Base-by-base conservation (phyloP, 2,888 invertebrate species). In the Trissolcus brochymenae region DNA sequence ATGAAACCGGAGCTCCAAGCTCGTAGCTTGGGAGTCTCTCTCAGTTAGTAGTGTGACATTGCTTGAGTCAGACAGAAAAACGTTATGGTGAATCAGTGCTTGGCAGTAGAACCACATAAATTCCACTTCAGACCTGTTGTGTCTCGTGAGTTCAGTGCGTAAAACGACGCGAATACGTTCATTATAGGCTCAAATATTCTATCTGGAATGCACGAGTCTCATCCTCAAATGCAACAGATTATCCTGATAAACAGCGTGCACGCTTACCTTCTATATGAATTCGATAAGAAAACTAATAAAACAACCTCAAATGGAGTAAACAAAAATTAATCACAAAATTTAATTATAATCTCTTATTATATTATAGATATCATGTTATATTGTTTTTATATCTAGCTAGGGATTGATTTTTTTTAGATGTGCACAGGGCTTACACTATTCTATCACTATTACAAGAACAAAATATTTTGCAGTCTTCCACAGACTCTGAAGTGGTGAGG, bases 11-110 rank as follows among this genome's bases (percentile, higher is more conserved):
- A 71, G 79, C 70, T 61, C 64, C 72, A 61, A 68, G 66, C 64
- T 56, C 75, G 57, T 76, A 71, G 71, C 70, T 62, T 71, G 67
- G 72, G 71, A 65, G 76, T 74, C 81, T 84, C 70, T 56, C 72
- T 80, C 87, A 88, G 88, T 88, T 81, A 86, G 87, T 87, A 83
- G 86, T 85, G 86, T 84, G 87, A 85, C 86, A 84, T 84, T 85
- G 86, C 83, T 84, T 84, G 79, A 83, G 84, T 84, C 86, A 82
- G 87, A 84, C 84, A 68, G 59, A 51, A 68, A 76, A 68, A 76
- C 72, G 79, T 68, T 55, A 71, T 65, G 53, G 65, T 46, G 16
- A 17, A 35, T 1, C 64, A 57, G 68, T 49, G 56, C 25, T 50
- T 60, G 41, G 25, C 35, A 43, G 16, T 16, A 65, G 70, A 60